Percentiles rank a stretch among this genome's conserved stretches.
Evolutionary conservation across 2,888 invertebrate species (phyloP).

Genomic region (Drosophila prolongata): DNA sequence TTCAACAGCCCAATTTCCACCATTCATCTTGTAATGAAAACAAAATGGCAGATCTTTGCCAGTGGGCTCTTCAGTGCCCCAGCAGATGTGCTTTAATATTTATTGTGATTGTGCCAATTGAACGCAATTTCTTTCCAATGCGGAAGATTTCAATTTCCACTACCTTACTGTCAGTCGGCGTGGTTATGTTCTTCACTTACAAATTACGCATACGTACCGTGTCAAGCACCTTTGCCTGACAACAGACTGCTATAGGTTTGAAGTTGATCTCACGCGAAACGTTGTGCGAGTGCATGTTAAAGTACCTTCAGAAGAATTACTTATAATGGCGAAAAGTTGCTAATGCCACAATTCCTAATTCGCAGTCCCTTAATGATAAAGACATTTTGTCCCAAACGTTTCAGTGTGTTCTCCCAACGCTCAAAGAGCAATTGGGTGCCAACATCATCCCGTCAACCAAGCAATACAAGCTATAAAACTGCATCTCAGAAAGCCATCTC

Average conservation of each 20-base stretch:
- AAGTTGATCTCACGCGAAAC: conserved; percentile 21
- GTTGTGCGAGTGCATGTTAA: too few relatives aligned
- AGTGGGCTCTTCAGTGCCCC: conserved; percentile 23
- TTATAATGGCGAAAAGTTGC: too few relatives aligned
- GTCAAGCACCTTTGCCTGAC: conserved; percentile 18
- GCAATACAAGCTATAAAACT: conserved; percentile 31
- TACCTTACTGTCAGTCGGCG: neutral
- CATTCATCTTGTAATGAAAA: conserved; percentile 28
- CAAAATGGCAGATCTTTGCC: conserved; percentile 12
- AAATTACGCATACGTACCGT: conserved; percentile 46
- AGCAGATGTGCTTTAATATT: conserved; percentile 47
- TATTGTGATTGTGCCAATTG: conserved; percentile 45
- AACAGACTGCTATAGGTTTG: conserved; percentile 23
- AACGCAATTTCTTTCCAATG: conserved; percentile 55
- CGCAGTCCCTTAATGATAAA: too few relatives aligned
- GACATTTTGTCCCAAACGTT: too few relatives aligned
- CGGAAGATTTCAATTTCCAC: conserved; percentile 58
- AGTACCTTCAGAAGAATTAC: too few relatives aligned
- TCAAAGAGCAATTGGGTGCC: conserved; percentile 26
- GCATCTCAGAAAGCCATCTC: conserved; percentile 9
- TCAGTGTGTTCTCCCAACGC: neutral
- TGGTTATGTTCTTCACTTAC: conserved; percentile 41
- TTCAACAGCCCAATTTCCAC: conserved; percentile 48
- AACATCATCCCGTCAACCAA: conserved; percentile 19
- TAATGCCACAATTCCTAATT: too few relatives aligned